phyloP scores from a whole-genome alignment of 2,888 invertebrate species.

The Diplolepis rosae region DNA sequence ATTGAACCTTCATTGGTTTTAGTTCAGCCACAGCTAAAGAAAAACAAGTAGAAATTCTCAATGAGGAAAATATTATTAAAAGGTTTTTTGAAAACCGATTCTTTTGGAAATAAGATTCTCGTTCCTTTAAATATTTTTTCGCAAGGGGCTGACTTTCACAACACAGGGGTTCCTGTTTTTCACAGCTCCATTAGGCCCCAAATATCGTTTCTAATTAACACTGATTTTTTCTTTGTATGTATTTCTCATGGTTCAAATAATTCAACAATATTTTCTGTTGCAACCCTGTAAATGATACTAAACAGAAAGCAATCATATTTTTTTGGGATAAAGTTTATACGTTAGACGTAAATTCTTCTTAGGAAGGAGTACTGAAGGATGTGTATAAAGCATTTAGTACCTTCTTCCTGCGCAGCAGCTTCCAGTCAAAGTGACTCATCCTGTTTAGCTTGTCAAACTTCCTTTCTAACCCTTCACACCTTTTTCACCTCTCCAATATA shows the following conservation, averaged over 20 bases:
- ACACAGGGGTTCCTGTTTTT: no score
- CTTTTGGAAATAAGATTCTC: no score
- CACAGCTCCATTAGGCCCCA: no score
- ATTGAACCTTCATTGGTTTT: no score
- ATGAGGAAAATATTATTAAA: no score
- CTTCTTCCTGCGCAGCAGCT: conserved; percentile 71
- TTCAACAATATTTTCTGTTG: background rate
- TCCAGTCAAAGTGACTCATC: conserved; percentile 73
- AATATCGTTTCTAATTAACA: no score
- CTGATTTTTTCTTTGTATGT: no score
- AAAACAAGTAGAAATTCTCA: no score
- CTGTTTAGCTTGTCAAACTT: conserved; percentile 54
- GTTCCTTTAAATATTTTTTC: no score
- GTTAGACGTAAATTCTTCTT: background rate
- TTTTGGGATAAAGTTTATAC: background rate
- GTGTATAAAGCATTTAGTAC: conserved; percentile 47
- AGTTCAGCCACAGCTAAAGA: no score
- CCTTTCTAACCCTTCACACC: conserved; percentile 44
- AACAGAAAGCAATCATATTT: conserved; percentile 15
- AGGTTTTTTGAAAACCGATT: no score
- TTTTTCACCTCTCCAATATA: conserved; percentile 33
- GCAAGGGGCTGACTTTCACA: no score
- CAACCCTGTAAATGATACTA: background rate
- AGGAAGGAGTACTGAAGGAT: background rate
- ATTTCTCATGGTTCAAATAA: background rate